Evolutionary conservation across 2,113 vertebrate species (phyloP).

Genomic region (Otus sunia): DNA sequence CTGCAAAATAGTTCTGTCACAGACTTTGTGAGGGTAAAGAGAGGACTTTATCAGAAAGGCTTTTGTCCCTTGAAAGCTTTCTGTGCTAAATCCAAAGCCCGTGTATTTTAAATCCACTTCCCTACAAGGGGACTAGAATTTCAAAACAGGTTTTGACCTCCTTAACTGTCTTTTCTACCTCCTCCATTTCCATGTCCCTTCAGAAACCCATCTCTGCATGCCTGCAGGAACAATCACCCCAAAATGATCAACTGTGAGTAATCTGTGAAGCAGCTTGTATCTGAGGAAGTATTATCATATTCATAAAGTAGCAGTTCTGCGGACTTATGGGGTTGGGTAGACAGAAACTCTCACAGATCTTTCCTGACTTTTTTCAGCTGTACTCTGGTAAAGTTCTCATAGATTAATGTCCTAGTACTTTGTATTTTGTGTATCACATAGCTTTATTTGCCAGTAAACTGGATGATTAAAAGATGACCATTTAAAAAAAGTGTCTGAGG

Average conservation of each 20-base stretch:
- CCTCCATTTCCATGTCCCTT: neutral
- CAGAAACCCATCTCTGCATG: neutral
- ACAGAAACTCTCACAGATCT: neutral
- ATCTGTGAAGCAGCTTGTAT: neutral
- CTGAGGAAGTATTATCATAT: neutral
- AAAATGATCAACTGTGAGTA: neutral
- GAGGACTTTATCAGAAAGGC: neutral
- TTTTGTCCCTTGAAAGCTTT: neutral
- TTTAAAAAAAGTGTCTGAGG: neutral
- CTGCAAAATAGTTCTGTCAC: neutral
- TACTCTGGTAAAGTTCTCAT: neutral
- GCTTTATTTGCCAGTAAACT: neutral
- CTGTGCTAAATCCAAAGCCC: neutral
- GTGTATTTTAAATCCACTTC: neutral
- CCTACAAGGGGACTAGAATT: neutral
- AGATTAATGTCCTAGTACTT: neutral
- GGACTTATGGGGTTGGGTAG: neutral
- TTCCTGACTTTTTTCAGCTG: neutral
- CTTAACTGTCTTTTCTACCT: neutral
- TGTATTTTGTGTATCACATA: neutral
- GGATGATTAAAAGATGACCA: neutral
- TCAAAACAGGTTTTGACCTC: neutral
- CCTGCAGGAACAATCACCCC: neutral
- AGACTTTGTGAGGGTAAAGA: neutral
- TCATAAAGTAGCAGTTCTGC: neutral